Conservation (phyloP, 64 coral and sea anemone species). For the Actinia tenebrosa region DNA sequence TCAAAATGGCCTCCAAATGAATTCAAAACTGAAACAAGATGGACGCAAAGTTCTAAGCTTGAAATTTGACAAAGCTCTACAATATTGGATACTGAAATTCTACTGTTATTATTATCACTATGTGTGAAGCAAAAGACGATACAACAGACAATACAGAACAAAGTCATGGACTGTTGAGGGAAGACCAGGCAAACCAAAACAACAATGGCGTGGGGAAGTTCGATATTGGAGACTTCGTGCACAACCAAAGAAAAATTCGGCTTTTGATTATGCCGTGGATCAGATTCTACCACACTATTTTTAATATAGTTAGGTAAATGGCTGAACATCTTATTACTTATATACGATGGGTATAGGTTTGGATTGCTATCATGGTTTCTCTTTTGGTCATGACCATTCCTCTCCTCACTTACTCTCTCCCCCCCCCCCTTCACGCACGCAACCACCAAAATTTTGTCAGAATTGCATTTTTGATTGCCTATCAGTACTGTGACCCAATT, state of each 20-base stretch:
- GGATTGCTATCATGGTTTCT: too few relatives aligned
- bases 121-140: not conserved
- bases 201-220: conserved; percentile 47
- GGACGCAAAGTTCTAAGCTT: not conserved
- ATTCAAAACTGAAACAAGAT: not conserved
- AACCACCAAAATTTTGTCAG: too few relatives aligned
- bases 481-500: too few relatives aligned
- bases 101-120: not conserved
- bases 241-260: conserved; percentile 32
- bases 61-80: not conserved
- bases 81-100: not conserved
- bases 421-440: too few relatives aligned
- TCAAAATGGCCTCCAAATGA: not conserved
- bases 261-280: conserved; percentile 20
- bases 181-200: not conserved
- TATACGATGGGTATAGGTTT: not conserved
- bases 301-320: conserved; percentile 1
- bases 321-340: not conserved
- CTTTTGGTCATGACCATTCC: too few relatives aligned
- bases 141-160: not conserved
- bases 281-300: not conserved
- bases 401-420: too few relatives aligned
- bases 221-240: conserved; percentile 53
- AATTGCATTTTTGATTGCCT: too few relatives aligned
- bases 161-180: not conserved